Base-by-base conservation (phyloP, 2,888 invertebrate genomes). In the Acleris literana region DNA sequence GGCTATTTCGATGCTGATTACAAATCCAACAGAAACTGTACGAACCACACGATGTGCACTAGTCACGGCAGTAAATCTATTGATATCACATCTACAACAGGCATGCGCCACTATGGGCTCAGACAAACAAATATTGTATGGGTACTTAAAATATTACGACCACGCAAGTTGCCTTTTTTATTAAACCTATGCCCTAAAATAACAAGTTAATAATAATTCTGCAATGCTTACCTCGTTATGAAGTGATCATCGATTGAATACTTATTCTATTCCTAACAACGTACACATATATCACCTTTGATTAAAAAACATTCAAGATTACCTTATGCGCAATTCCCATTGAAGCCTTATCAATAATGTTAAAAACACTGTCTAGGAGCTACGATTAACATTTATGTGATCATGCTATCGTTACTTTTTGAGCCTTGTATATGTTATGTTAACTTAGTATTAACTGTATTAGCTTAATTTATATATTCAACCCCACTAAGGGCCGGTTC, bases 31-130 rank as follows among this genome's bases (percentile, higher is more conserved):
- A 39, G 5, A 39, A 39, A 39, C 13, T 39, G 39, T 39, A 39
- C 4, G 39, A 39, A 3, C 11, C 4, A 13, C 5, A 13, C 39
- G 13, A 39, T 13, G 39, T 39, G 13, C 5, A 39, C 13, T 13
- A 33, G 49, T 64, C 56, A 65, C 57, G 58, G 63, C 58, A 62
- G 56, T 67, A 67, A 62, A 72, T 70, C 72, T 77, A 79, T 70
- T 44, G 66, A 76, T 87, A 85, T 87, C 87, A 88, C 88, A 86
- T 78, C 74, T 78, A 74, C 76, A 75, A 69, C 73, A 76, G 73
- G 74, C 74, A 73, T 72, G 71, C 63, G 72, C 67, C 69, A 71
- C 74, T 70, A 68, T 66, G 76, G 71, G 72, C 71, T 76, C 73
- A 73, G 74, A 73, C 70, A 75, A 77, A 80, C 80, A 74, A 81